Conservation (phyloP, 1,140 invertebrate genomes). For the Melanaphis sacchari region DNA sequence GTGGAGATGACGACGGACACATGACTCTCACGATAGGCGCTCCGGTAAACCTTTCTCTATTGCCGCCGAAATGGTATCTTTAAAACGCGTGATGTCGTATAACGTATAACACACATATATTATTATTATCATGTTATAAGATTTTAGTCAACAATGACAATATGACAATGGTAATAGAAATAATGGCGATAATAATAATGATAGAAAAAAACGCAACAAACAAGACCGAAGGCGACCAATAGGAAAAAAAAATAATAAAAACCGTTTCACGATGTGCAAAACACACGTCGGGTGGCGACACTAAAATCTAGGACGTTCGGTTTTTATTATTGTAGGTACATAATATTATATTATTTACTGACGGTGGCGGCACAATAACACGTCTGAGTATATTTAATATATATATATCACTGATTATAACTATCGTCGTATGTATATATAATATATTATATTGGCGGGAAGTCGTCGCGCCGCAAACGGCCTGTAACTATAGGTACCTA, state of each 20-base stretch:
- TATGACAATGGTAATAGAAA: conserved; percentile 14
- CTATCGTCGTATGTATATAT: neutral
- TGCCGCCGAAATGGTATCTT: neutral
- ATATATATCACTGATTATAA: neutral
- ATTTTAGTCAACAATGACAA: neutral
- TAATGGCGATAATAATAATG: neutral
- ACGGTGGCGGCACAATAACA: neutral
- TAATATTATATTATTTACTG: neutral
- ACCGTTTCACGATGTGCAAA: conserved; percentile 10
- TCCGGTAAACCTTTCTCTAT: neutral
- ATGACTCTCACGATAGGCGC: conserved; percentile 40
- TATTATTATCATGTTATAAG: neutral
- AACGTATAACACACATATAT: neutral
- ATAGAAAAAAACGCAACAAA: neutral
- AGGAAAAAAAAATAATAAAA: neutral
- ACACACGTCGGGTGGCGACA: neutral
- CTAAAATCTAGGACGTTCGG: neutral
- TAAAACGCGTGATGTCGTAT: neutral
- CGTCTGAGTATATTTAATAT: neutral
- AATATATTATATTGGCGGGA: neutral
- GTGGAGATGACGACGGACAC: neutral
- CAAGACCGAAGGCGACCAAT: conserved; percentile 6
- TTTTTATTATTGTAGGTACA: neutral
- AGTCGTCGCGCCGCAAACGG: neutral
- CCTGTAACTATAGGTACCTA: neutral